Base-by-base conservation (phyloP, 2,888 invertebrate genomes). In the Melanchra persicariae region DNA sequence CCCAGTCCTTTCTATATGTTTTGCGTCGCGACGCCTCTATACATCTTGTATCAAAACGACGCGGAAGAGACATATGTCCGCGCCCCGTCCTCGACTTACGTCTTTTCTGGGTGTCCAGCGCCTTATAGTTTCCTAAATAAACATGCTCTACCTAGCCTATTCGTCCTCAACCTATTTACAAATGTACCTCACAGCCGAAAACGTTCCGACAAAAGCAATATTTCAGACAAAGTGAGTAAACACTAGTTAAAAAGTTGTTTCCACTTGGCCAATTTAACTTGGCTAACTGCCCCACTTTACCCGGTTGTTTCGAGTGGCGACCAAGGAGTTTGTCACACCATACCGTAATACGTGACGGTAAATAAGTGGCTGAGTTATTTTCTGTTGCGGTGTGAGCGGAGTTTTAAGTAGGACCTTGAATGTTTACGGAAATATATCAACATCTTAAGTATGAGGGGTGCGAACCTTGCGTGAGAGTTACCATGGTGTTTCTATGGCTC, bases 251-350 rank as follows among this genome's bases (percentile, higher is more conserved):
- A 84, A 84, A 84, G 74, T 85, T 79, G 65, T 62, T 49, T 59
- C 64, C 67, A 74, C 79, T 83, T 69, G 81, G 77, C 80, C 87
- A 85, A 87, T 87, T 86, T 84, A 87, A 86, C 77, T 87, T 87
- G 63, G 75, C 77, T 86, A 88, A 88, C 85, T 87, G 84, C 74
- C 78, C 76, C 74, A 85, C 83, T 87, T 87, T 59, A 22, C 19
- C 30, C 59, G 34, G 40, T 70, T 81, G 82, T 82, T 80, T 74
- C 65, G 62, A 80, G 82, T 66, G 52, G 34, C 58, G 37, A 60
- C 58, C 60, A 54, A 40, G 62, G 63, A 81, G 82, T 78, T 78
- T 64, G 85, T 78, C 83, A 81, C 74, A 79, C 70, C 57, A 73
- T 47, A 24, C 10, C 12, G 67, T 80, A 74, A 75, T 64, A 78